Conservation (phyloP, 2,888 invertebrate species). For the Spicauda simplicius region DNA sequence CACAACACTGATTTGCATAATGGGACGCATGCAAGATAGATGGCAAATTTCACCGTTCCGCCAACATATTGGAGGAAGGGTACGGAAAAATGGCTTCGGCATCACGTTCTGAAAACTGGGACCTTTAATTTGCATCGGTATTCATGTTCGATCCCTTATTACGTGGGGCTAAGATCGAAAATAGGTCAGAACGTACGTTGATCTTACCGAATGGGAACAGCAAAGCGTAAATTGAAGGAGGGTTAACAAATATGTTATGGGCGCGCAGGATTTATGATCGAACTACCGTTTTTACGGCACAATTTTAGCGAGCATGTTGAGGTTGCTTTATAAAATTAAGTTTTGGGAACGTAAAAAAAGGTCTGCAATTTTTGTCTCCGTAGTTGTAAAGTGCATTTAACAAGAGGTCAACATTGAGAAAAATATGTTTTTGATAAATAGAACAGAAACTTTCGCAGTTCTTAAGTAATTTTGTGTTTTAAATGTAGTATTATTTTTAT, state of each 20-base stretch:
- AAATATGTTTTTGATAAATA: too few relatives aligned
- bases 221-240: slow-evolving; percentile 52
- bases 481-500: too few relatives aligned
- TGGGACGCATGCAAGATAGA: slow-evolving; percentile 69
- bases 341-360: neutral
- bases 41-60: slow-evolving; percentile 61
- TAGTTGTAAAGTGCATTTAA: too few relatives aligned
- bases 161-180: slow-evolving; percentile 43
- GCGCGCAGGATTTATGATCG: slow-evolving; percentile 56
- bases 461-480: too few relatives aligned
- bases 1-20: slow-evolving; percentile 67
- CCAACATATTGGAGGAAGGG: slow-evolving; percentile 74
- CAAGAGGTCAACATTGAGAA: too few relatives aligned
- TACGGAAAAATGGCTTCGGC: slow-evolving; percentile 69
- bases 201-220: slow-evolving; percentile 32
- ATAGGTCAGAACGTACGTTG: slow-evolving; percentile 36
- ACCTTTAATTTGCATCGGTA: slow-evolving; percentile 62
- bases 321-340: slow-evolving; percentile 18
- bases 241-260: slow-evolving; percentile 62
- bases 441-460: too few relatives aligned
- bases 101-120: slow-evolving; percentile 64
- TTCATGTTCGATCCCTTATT: slow-evolving; percentile 45
- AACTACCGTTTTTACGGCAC: slow-evolving; percentile 50
- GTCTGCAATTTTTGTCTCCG: too few relatives aligned
- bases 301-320: slow-evolving; percentile 20